Base-by-base conservation (phyloP, 1,140 invertebrate genomes). In the Zaprionus inermis region DNA sequence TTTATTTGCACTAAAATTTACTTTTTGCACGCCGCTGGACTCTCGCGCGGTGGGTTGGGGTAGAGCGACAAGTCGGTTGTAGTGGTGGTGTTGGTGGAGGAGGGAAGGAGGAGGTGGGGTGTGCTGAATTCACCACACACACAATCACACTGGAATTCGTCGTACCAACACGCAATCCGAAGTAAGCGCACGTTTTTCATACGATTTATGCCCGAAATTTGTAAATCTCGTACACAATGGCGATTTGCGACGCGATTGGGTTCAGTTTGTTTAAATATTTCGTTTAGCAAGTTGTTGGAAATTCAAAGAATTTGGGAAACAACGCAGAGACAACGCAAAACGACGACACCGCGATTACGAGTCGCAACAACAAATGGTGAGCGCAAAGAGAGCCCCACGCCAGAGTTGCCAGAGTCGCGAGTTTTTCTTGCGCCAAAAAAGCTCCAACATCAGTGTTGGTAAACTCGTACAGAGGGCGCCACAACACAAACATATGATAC, bases 1-100 rank as follows among this genome's bases (percentile, higher is more conserved):
- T 88, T 88, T 88, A 89, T 88, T 88, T 89, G 83, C 83, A 86
- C 72, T 83, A 83, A 88, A 83, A 79, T 88, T 86, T 86, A 74
- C 79, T 77, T 83, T 86, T 86, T 79, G 81, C 81, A 76, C 82
- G 82, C 79, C 66, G 70, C 57, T 65, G 46, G 34, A 58, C 55
- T 51, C 41, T 32, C 30, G 10, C 30, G 72, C 61, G 46, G 44
- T 57, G 30, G 30, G 22, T 34, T 61, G 28, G 24, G 32, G 70
- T 5, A 1, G 30, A 5, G 24, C 24, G 24, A 28, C 30, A 32
- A 32, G 30, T 32, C 30, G 30, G 5, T 28, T 3, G 24, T 28
- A 5, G 24, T 28, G 22, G n/a, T n/a, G n/a, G n/a, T n/a, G n/a
- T 28, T 28, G 20, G 64, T n/a, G 18, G 12, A 49, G 20, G 16